Conservation (phyloP, 2,113 vertebrate genomes). For the Petaurus breviceps region DNA sequence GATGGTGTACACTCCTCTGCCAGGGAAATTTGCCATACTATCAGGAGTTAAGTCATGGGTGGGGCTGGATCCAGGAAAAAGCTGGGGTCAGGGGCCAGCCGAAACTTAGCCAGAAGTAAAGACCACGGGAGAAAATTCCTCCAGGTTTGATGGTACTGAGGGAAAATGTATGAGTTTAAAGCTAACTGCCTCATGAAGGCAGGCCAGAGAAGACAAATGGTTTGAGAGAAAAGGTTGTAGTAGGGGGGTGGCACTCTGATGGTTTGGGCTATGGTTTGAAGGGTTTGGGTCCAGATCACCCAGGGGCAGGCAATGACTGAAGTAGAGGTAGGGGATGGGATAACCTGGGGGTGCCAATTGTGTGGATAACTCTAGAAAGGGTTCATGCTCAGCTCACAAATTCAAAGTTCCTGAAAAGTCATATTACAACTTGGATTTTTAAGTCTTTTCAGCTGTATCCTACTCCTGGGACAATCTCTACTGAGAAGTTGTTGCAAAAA, state of each 20-base stretch:
- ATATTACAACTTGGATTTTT: not conserved
- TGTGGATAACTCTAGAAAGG: not conserved
- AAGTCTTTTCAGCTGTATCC: not conserved
- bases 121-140: slow-evolving; percentile 78
- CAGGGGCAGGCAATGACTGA: not conserved
- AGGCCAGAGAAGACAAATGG: not conserved
- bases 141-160: slow-evolving; percentile 80
- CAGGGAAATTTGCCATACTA: slow-evolving; percentile 63
- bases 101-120: slow-evolving; percentile 73
- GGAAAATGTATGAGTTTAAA: slow-evolving; percentile 56
- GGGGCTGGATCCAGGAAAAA: slow-evolving; percentile 62
- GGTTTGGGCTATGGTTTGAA: no score
- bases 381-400: no score
- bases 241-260: no score
- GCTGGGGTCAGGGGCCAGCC: slow-evolving; percentile 66
- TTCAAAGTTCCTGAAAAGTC: not conserved
- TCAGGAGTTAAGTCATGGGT: slow-evolving; percentile 37
- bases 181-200: slow-evolving; percentile 35
- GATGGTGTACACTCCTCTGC: slow-evolving; percentile 66
- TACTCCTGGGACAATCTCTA: not conserved
- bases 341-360: not conserved
- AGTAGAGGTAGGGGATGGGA: not conserved
- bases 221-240: slow-evolving; percentile 3
- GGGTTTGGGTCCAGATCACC: not conserved
- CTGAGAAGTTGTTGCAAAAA: not conserved